These are phyloP conservation scores for Quiscalus mexicanus DNA, from an alignment of 2,113 vertebrate genomes.

Conservation along the genomic window DNA sequence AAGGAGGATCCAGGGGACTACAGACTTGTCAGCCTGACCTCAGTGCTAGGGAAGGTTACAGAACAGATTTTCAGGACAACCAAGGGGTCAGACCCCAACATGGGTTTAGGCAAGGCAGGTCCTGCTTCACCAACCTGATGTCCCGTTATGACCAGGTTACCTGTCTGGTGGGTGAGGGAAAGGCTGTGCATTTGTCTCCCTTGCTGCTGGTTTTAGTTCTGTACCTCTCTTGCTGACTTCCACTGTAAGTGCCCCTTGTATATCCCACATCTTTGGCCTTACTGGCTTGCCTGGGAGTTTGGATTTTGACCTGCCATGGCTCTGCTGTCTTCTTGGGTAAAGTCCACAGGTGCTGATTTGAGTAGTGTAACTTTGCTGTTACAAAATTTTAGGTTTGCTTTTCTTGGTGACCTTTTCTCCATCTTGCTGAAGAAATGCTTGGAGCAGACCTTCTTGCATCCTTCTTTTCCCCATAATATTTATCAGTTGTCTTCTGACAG, in stretches of 20 bases:
- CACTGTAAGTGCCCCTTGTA: accelerated
- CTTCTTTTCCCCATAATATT: neutral
- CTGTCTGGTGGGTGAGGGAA: neutral
- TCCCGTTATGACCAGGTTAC: neutral
- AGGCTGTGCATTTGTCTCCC: neutral
- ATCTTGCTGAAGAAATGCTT: neutral
- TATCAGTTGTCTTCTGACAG: neutral
- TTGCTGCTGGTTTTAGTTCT: neutral
- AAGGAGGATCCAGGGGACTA: neutral
- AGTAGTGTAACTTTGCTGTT: neutral
- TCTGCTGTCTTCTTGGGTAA: neutral
- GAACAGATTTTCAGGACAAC: neutral
- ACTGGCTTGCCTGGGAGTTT: neutral
- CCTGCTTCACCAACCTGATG: neutral
- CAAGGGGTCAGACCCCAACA: too few relatives aligned
- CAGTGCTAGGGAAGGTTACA: neutral
- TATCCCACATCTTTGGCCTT: too few relatives aligned
- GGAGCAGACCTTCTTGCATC: neutral
- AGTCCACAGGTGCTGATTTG: neutral
- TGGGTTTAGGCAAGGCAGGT: neutral
- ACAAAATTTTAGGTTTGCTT: neutral
- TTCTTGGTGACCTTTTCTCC: neutral
- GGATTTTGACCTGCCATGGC: neutral
- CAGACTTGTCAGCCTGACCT: neutral
- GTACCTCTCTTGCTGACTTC: neutral